Base-by-base conservation (phyloP, 2,797 vertebrate species). In the Pseudochromis fuscus region DNA sequence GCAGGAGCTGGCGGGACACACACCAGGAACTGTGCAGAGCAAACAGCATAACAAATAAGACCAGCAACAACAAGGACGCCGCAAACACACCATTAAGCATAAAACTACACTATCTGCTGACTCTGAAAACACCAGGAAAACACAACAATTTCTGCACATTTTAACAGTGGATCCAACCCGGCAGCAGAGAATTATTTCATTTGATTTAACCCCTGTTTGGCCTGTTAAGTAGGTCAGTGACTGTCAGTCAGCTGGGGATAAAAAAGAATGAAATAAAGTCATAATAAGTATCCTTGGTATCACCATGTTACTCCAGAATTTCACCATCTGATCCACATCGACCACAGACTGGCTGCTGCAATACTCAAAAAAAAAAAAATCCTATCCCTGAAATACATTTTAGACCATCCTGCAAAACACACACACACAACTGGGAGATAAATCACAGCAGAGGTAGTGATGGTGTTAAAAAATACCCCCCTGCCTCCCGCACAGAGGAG, bases 21-120 rank as follows among this genome's bases (percentile, higher is more conserved):
- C 33, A 33, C 33, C 48, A 35, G 42, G 58, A 75, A 60, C 23
- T 38, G 55, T 3, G 16, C 49, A 68, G 31, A 73, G 68, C 70
- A 84, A 84, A 80, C 70, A 28, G 76, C 76, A 86, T 78, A 58
- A 68, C 59, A 83, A 77, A 86, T 79, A 77, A 66, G 42, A 74
- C n/a, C 62, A 25, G 51, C 67, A 56, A 82, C 61, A 80, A 71
- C 71, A 82, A 67, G 67, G 60, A 60, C 16, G 6, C 57, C 64
- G 10, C 2, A 25, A 65, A 62, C 58, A 31, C 55, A 45, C 28
- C 50, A 48, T 80, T 62, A 67, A 56, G 42, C 64, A 73, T 38
- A 64, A 57, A 64, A 62, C 42, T 35, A 10, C 11, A 64, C 23
- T 44, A 50, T 66, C 44, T 72, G 60, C 77, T 75, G 60, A 79